phyloP scores from a whole-genome alignment of 2,888 invertebrate species.

The Matsumyia berberina region DNA sequence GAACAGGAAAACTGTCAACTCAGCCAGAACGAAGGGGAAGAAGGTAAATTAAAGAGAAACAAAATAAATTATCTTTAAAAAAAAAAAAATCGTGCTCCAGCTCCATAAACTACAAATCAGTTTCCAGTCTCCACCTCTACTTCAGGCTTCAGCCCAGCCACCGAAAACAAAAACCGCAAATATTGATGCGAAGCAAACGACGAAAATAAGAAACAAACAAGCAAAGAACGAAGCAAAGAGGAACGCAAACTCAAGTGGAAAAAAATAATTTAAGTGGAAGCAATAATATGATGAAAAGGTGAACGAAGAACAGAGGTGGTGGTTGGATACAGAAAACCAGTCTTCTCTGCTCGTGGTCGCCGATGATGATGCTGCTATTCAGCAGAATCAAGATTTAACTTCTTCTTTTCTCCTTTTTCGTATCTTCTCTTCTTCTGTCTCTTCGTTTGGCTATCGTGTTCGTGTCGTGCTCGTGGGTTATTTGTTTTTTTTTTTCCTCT shows the following conservation, averaged over 20 bases:
- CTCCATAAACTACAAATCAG: not conserved
- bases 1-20: not conserved
- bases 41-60: constrained; percentile 2
- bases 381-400: not conserved
- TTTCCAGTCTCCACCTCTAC: not conserved
- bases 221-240: not conserved
- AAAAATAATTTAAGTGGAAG: not conserved
- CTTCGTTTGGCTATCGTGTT: not conserved
- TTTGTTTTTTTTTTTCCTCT: not conserved
- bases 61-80: no score
- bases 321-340: constrained; percentile 5
- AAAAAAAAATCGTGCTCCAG: no score
- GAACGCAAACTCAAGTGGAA: not conserved
- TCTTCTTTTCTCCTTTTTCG: not conserved
- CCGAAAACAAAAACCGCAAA: not conserved
- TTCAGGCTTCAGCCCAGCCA: no score
- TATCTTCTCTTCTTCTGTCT: no score
- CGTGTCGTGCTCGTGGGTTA: no score
- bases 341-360: not conserved
- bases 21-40: no score
- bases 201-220: not conserved
- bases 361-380: constrained; percentile 19
- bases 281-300: constrained; percentile 5
- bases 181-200: not conserved
- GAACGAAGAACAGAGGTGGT: not conserved